phyloP scores from a whole-genome alignment of 2,797 vertebrate species.

The Alca torda region DNA sequence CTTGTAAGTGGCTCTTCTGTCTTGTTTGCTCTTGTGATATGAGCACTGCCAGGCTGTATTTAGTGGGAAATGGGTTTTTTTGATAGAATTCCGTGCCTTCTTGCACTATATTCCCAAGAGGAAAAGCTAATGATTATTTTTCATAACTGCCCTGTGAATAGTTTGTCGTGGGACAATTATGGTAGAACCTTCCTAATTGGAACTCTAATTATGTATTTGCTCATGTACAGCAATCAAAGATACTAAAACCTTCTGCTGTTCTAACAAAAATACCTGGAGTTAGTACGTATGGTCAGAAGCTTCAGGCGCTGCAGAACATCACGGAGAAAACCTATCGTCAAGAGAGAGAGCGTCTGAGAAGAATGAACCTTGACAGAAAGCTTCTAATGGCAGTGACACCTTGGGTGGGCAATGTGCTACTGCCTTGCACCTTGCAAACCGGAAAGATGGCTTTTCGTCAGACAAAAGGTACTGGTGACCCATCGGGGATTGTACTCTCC shows the following conservation, averaged over 20 bases:
- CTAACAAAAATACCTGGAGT: background rate
- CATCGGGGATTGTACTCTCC: background rate
- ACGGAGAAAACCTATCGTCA: background rate
- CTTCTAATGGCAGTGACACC: slow-evolving; percentile 82
- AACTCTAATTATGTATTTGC: background rate
- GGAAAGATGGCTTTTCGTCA: background rate
- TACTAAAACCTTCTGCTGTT: background rate
- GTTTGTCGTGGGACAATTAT: background rate
- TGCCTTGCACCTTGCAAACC: slow-evolving; percentile 35
- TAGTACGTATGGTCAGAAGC: background rate
- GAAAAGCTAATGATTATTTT: background rate
- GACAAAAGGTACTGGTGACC: slow-evolving; percentile 66
- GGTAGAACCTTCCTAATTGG: background rate
- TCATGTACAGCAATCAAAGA: background rate
- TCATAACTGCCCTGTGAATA: background rate
- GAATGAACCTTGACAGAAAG: slow-evolving; percentile 52
- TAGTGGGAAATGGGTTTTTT: background rate
- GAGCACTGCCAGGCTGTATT: background rate
- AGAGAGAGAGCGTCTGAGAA: background rate
- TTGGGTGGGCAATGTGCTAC: slow-evolving; percentile 84
- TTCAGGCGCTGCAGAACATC: background rate
- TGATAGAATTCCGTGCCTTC: background rate
- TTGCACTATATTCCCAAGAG: background rate
- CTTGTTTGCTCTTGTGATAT: background rate
- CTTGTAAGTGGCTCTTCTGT: slow-evolving; percentile 41